Percentiles rank a stretch among this genome's conserved stretches.
Conservation (phyloP, 2,888 invertebrate species). For the Philopedon plagiatum region DNA sequence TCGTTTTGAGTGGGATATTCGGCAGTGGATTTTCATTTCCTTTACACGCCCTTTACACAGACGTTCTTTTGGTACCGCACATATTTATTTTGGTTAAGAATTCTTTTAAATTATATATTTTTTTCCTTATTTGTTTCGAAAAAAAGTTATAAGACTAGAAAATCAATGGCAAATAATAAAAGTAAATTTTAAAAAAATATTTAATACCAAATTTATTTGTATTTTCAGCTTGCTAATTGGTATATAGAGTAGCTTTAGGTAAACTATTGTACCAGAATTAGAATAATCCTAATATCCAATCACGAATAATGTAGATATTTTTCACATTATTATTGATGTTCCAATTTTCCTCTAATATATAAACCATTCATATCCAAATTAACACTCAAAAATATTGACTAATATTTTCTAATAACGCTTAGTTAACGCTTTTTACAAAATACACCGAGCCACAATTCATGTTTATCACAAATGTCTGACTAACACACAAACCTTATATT, state of each 20-base stretch:
- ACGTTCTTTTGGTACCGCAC: constrained; percentile 9
- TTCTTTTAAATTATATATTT: background rate
- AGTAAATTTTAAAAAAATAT: too few species aligned
- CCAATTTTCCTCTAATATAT: background rate
- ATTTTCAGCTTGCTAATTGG: too few species aligned
- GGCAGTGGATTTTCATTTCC: constrained; percentile 36
- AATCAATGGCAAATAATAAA: too few species aligned
- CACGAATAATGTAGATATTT: too few species aligned
- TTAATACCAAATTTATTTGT: too few species aligned
- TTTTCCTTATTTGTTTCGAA: background rate
- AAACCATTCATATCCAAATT: background rate
- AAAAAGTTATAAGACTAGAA: too few species aligned
- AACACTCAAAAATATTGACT: background rate
- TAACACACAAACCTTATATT: too few species aligned
- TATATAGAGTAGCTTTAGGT: too few species aligned
- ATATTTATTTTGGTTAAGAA: background rate
- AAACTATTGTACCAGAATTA: too few species aligned
- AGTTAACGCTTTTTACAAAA: background rate
- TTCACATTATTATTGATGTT: too few species aligned
- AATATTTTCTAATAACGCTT: background rate
- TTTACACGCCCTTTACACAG: background rate
- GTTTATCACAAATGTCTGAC: background rate
- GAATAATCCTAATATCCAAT: too few species aligned
- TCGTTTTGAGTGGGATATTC: constrained; percentile 30
- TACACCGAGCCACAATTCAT: background rate